Conservation (phyloP, 2,888 invertebrate genomes). For the Campopleginae sp. region DNA sequence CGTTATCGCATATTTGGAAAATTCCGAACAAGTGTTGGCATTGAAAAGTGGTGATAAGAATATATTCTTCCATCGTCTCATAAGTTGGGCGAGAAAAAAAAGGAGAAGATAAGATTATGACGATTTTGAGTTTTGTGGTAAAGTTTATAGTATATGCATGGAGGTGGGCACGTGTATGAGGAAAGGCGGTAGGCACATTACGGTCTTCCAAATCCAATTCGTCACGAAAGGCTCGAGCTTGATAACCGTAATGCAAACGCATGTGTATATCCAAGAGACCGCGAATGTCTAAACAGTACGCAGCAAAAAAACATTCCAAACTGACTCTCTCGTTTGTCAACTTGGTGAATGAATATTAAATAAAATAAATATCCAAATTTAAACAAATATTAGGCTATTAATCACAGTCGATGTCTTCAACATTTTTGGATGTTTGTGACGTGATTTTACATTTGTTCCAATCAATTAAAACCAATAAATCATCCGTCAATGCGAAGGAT, state of each 20-base stretch:
- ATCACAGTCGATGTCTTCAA: constrained; percentile 21
- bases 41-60: background rate
- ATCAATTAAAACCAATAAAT: background rate
- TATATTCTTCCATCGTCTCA: background rate
- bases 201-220: constrained; percentile 81
- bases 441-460: background rate
- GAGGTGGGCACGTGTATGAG: constrained; percentile 68
- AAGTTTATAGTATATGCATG: constrained; percentile 17
- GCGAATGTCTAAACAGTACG: constrained; percentile 61
- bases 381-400: background rate
- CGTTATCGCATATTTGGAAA: background rate
- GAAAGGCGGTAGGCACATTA: constrained; percentile 72
- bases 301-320: constrained; percentile 13
- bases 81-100: background rate
- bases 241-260: constrained; percentile 58
- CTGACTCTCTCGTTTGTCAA: constrained; percentile 9
- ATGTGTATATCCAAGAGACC: constrained; percentile 29
- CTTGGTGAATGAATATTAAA: constrained; percentile 18
- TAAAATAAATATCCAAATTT: background rate
- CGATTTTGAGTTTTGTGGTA: constrained; percentile 25
- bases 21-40: background rate
- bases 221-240: constrained; percentile 71
- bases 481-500: constrained; percentile 44
- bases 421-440: constrained; percentile 4
- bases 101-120: constrained; percentile 21